phyloP scores from a whole-genome alignment of 2,797 vertebrate species.

The Cercopithecus mitis region DNA sequence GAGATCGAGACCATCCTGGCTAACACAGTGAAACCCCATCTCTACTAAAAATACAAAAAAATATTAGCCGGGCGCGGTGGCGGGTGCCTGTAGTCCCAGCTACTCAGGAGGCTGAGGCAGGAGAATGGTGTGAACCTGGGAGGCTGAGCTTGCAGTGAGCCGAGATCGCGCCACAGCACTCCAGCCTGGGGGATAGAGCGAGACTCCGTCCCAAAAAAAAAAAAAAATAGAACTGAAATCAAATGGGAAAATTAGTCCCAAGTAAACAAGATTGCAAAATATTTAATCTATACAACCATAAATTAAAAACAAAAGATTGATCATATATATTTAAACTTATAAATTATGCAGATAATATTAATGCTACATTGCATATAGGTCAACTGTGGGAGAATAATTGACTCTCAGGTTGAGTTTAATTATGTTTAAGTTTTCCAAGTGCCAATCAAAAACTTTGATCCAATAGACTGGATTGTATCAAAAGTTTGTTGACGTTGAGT shows the following conservation, averaged over 20 bases:
- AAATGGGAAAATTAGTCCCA: constrained; percentile 13
- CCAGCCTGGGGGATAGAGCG: no score
- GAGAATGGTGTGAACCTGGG: accelerated
- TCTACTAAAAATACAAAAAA: no score
- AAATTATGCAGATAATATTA: background rate
- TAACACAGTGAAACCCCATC: no score
- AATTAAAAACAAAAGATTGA: constrained; percentile 52
- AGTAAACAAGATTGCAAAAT: constrained; percentile 59
- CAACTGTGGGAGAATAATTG: background rate
- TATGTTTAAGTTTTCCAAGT: background rate
- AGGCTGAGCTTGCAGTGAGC: no score
- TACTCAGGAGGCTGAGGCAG: no score
- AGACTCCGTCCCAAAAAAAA: no score
- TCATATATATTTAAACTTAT: constrained; percentile 52
- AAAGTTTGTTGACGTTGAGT: background rate
- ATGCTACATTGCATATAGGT: background rate
- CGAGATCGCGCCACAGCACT: no score
- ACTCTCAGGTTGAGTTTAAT: background rate
- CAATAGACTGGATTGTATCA: background rate
- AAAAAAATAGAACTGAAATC: background rate
- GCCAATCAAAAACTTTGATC: no score
- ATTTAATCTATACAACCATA: constrained; percentile 57
- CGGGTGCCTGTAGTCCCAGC: no score
- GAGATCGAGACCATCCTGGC: no score
- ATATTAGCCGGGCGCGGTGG: no score